These are phyloP conservation scores for Carollia perspicillata DNA, from an alignment of 2,113 vertebrate genomes.

Conservation along the genomic window DNA sequence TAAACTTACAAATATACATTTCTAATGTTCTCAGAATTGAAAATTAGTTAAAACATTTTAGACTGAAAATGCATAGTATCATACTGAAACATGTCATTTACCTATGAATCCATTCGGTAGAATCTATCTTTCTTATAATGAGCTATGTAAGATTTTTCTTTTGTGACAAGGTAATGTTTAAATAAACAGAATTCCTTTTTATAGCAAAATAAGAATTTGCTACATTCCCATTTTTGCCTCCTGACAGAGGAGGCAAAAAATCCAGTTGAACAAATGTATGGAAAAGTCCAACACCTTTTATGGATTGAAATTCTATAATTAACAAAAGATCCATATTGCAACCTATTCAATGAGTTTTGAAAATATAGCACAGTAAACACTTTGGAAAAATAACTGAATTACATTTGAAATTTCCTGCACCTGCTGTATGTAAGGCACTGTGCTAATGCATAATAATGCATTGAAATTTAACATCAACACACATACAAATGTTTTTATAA, in stretches of 20 bases:
- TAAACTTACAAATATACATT: not conserved
- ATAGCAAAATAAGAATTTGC: not conserved
- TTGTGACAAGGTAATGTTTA: not conserved
- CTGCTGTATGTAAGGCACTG: not conserved
- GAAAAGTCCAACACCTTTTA: not conserved
- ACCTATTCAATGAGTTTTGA: not conserved
- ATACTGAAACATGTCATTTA: not conserved
- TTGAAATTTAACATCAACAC: not conserved
- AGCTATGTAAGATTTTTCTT: not conserved
- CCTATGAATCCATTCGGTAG: not conserved
- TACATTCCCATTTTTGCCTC: too few species aligned
- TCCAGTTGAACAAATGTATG: not conserved
- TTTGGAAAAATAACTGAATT: not conserved
- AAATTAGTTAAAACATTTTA: not conserved
- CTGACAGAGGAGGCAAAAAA: not conserved
- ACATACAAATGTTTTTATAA: not conserved
- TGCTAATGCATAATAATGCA: not conserved
- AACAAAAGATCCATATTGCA: not conserved
- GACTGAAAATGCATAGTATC: not conserved
- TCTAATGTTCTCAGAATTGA: not conserved
- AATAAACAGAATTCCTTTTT: constrained; percentile 4
- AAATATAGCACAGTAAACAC: not conserved
- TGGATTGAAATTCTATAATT: not conserved
- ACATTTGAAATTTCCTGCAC: not conserved
- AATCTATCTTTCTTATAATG: not conserved